Evolutionary conservation across 2,113 vertebrate genomes (phyloP).

Genomic region (Pao palembangensis): DNA sequence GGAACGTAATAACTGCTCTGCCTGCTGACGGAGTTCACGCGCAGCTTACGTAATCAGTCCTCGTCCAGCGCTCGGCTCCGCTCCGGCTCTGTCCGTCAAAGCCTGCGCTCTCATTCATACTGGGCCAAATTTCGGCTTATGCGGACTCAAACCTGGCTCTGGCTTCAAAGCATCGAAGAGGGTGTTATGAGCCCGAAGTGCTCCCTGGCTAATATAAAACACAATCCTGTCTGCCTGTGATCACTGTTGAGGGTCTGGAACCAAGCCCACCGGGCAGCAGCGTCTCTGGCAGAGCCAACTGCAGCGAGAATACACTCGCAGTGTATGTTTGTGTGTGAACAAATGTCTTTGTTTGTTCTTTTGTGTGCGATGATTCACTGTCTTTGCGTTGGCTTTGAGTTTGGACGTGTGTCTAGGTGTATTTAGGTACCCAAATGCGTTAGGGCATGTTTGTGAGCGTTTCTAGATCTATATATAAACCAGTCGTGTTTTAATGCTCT

Average conservation of each 20-base stretch:
- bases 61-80: constrained; percentile 49
- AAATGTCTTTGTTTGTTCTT: constrained; percentile 29
- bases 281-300: constrained; percentile 53
- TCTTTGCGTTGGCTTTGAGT: constrained; percentile 23
- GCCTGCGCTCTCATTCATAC: constrained; percentile 53
- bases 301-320: constrained; percentile 55
- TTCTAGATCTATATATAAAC: constrained; percentile 68
- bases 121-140: constrained; percentile 54
- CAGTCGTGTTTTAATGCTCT: constrained; percentile 57
- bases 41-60: constrained; percentile 58
- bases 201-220: constrained; percentile 70
- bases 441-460: constrained; percentile 30
- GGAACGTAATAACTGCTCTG: constrained; percentile 22
- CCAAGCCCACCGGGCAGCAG: constrained; percentile 51
- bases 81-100: constrained; percentile 54
- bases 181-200: constrained; percentile 59
- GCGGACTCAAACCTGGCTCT: constrained; percentile 52
- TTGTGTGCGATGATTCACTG: constrained; percentile 21
- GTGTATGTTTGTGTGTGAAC: constrained; percentile 15
- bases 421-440: constrained; percentile 14
- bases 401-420: constrained; percentile 27
- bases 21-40: constrained; percentile 58
- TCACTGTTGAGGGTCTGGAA: constrained; percentile 66
- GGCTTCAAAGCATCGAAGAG: constrained; percentile 60
- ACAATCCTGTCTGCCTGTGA: constrained; percentile 65